Conservation (phyloP, 37 sponge, comb jelly and placozoan genomes). For the Chondrosia reniformis region DNA sequence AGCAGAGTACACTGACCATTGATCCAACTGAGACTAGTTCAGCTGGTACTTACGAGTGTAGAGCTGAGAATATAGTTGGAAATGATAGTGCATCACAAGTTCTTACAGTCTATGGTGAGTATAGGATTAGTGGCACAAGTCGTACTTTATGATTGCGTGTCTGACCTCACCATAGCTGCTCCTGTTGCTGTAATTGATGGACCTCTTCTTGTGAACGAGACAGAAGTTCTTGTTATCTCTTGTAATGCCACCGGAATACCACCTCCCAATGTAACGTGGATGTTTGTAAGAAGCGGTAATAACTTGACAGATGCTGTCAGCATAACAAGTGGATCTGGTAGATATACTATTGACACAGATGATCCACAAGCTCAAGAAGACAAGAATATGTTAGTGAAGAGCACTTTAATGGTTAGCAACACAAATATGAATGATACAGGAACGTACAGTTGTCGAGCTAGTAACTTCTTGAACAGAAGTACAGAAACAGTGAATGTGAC, state of each 20-base stretch:
- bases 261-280: not conserved
- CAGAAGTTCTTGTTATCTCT: not conserved
- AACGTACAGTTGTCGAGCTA: not conserved
- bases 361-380: not conserved
- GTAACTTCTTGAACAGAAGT: too few relatives aligned
- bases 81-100: too few relatives aligned
- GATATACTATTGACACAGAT: not conserved
- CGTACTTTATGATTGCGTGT: too few relatives aligned
- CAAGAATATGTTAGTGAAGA: not conserved
- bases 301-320: not conserved
- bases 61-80: slow-evolving; percentile 3
- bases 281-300: not conserved
- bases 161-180: not conserved
- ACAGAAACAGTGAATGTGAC: too few relatives aligned
- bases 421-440: not conserved
- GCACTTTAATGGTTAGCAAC: not conserved
- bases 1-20: not conserved
- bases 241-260: not conserved
- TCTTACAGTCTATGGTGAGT: too few relatives aligned
- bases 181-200: not conserved
- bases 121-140: too few relatives aligned
- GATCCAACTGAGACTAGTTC: not conserved
- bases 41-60: not conserved
- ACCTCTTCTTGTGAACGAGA: not conserved
- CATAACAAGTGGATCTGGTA: not conserved